Evolutionary conservation across 2,888 invertebrate genomes (phyloP), one percentile per base, ranked within the genome.

Genomic region (Idaea straminata): DNA sequence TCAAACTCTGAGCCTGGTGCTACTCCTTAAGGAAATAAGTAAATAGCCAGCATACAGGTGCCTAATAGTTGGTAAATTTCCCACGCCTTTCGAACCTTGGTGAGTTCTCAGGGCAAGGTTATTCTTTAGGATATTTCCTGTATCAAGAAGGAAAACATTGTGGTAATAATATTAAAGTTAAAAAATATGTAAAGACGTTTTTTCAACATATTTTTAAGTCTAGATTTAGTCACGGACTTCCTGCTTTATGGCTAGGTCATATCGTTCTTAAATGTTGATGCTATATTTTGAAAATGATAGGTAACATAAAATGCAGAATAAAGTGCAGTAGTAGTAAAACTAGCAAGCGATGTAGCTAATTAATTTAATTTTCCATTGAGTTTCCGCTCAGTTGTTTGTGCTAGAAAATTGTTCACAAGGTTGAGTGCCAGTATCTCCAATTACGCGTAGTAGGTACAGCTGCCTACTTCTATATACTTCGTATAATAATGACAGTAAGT

Each of bases 331-430:
- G 57, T 60, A 15, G 25, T 34, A 25, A 57, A 63, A 57, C 35
- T 38, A 59, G 58, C 61, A 63, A 60, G 61, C 59, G 38, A 16
- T 59, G 63, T 59, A 59, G 57, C 57, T 47, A 63, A 66, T 66
- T 59, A 63, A 16, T 5, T 38, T 47, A 16, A 66, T 61, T 35
- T 61, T 61, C 47, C 47, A 10, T 16, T 36, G 5, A 59, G 61
- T 57, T 63, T 58, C 16, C n/a, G 4, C 57, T 59, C 47, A 47
- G 47, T 47, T 47, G 47, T 47, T 47, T 47, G 47, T 10, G 47
- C 47, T 47, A 13, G 47, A 47, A 47, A 47, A 61, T 35, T 16
- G 36, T 61, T 66, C 59, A 38, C 47, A 47, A 47, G 47, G 47
- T 47, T 13, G 13, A 47, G 13, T 10, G 6, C 10, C 10, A 36